phyloP scores from a whole-genome alignment of 2,888 invertebrate genomes.

The Sminthurides aquaticus region DNA sequence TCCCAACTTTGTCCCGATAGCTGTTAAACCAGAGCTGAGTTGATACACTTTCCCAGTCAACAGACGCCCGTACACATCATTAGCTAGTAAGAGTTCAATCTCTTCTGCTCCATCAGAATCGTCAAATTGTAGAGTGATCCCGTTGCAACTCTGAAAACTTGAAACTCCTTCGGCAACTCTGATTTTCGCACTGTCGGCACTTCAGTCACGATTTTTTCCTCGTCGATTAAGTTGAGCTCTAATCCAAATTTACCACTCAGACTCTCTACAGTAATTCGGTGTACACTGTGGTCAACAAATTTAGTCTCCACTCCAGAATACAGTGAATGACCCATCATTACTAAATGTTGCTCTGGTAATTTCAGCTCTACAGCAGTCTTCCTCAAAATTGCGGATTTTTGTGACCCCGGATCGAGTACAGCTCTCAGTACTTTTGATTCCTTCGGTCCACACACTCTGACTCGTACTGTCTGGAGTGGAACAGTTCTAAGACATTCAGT shows the following conservation, averaged over 20 bases:
- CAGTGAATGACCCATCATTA: neutral
- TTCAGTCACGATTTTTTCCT: neutral
- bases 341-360: neutral
- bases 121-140: neutral
- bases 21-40: no score
- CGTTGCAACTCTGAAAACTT: no score
- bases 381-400: neutral
- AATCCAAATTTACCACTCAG: neutral
- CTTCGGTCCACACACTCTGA: neutral
- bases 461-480: no score
- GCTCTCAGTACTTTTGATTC: conserved; percentile 1
- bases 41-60: neutral
- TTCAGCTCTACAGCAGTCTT: neutral
- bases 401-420: neutral
- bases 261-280: neutral
- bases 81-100: neutral
- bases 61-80: neutral
- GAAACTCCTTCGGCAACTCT: neutral
- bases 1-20: conserved; percentile 1
- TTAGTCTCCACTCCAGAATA: conserved; percentile 1
- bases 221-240: no score
- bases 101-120: neutral
- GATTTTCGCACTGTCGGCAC: neutral
- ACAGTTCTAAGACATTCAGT: no score
- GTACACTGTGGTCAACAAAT: neutral